Base-by-base conservation (phyloP, 2,113 vertebrate species). In the Percopsis transmontana region DNA sequence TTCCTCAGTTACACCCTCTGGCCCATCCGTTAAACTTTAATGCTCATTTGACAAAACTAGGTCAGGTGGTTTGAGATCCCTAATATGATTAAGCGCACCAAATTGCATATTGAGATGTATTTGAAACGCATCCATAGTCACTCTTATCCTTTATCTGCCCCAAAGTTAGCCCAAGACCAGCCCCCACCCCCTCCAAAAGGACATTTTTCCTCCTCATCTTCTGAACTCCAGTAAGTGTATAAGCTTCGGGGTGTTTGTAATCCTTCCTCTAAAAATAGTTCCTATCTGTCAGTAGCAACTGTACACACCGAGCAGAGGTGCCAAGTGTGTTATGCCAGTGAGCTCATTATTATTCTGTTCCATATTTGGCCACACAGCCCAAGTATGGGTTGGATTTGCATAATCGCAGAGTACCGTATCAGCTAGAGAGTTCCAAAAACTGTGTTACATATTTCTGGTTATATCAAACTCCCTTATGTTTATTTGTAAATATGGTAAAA, bases 321-420 rank as follows among this genome's bases (percentile, higher is more conserved):
- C 77, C 59, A 48, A 58, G 53, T 55, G 38, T 77, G 55, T 57
- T 47, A 48, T 66, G 71, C 71, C 61, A 41, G 62, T 62, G 68
- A 72, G 73, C 80, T 73, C 74, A 67, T 80, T 69, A 72, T 81
- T 73, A 77, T 84, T 87, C 80, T 66, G 21, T 8, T 66, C 62
- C 62, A 76, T 77, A 84, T 85, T 54, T 80, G 70, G 78, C 86
- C 85, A 87, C 53, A 41, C 19, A 65, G 47, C 84, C 79, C 68
- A 70, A 33, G 11, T 48, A 57, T 61, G 50, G 67, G 40, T 40
- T 2, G 61, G 2, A 84, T 80, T 79, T 82, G 68, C 85, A 87
- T 83, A 88, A 86, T 87, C 83, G 68, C 64, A 72, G 18, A 59
- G 68, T 8, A 72, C 62, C 71, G 42, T 59, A 71, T 52, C 54